phyloP scores from a whole-genome alignment of 2,888 invertebrate species.

The Rotaria macrura region DNA sequence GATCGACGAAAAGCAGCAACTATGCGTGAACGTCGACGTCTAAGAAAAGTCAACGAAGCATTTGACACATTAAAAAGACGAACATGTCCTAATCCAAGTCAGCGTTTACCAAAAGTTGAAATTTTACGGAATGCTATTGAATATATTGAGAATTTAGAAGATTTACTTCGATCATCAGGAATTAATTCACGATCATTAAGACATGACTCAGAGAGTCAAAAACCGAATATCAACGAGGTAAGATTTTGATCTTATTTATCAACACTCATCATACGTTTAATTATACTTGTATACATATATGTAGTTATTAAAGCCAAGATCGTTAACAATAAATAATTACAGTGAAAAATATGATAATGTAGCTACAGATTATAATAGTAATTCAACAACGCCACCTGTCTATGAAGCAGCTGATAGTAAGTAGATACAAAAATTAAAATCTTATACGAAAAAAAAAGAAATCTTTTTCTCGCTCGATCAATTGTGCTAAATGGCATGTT shows the following conservation, averaged over 20 bases:
- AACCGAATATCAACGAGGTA: background rate
- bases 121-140: slow-evolving; percentile 92
- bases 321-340: background rate
- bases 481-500: background rate
- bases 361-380: background rate
- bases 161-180: slow-evolving; percentile 47
- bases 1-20: slow-evolving; percentile 94
- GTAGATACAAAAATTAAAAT: background rate
- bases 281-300: background rate
- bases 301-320: background rate
- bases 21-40: slow-evolving; percentile 74
- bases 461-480: background rate
- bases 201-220: background rate
- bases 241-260: background rate
- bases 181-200: slow-evolving; percentile 28
- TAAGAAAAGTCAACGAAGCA: slow-evolving; percentile 95
- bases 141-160: slow-evolving; percentile 68
- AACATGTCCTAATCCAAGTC: slow-evolving; percentile 86
- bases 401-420: background rate
- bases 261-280: background rate
- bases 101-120: slow-evolving; percentile 89
- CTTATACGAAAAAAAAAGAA: no score
- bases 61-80: slow-evolving; percentile 84
- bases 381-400: background rate
- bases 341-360: background rate